Base-by-base conservation (phyloP, 2,797 vertebrate genomes). In the Centropyge bicolor region DNA sequence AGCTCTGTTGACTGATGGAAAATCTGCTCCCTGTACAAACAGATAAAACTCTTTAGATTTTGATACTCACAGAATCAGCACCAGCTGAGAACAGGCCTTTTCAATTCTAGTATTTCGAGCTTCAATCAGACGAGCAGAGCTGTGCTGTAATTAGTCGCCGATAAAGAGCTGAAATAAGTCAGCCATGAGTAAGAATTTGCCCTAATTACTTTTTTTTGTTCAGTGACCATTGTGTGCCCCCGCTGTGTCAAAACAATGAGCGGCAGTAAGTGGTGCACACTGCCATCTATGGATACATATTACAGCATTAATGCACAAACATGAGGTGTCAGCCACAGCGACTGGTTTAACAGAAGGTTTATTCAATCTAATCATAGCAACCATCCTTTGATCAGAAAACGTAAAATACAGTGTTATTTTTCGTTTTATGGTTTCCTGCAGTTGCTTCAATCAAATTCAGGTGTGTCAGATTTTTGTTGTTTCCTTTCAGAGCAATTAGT, bases 1-100 rank as follows among this genome's bases (percentile, higher is more conserved):
- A 99, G 93, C 88, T 99, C 98, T 1, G 97, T 98, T 2, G 98
- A 99, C 89, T 97, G 97, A 60, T 95, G 97, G 90, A 99, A 96
- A 78, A 99, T 98, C 93, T 98, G 97, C 63, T 99, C 98, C 92
- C 98, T 99, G 92, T 66, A 59, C 60, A 72, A 79, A 86, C 75
- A 74, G 38, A 86, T 45, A 57, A 64, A 64, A 81, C 8, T 24
- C 51, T 46, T 78, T 12, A 84, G 22, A 63, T 68, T 41, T 36
- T 13, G 19, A 63, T 2, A 27, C 19, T 69, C 13, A 19, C 19
- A 49, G 64, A 74, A 64, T 5, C 40, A 59, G 45, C 3, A 6
- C 6, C 19, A 31, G 57, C 5, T 22, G n/a, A 36, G 54, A 86
- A 59, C 13, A 5, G 17, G 3, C n/a, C 41, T 65, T 75, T 69